Base-by-base conservation (phyloP, 2,113 vertebrate species). In the Micromys minutus region DNA sequence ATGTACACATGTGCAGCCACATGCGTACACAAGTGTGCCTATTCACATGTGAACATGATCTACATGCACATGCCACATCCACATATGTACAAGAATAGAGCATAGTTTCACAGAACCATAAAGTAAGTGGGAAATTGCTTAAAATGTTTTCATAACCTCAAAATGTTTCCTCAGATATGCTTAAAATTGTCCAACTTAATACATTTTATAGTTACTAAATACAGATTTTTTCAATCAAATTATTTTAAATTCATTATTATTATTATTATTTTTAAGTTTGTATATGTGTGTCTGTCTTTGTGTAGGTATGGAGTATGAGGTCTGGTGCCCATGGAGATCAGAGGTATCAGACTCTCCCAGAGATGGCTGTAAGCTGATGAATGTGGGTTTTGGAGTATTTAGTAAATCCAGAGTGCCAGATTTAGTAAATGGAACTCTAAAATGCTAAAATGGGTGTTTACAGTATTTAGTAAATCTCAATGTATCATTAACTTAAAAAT, bases 41-140 rank as follows among this genome's bases (percentile, higher is more conserved):
- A 15, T 59, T 21, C n/a, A 59, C 79, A 59, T 12, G 4, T 59
- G 50, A n/a, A 13, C 55, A 39, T 39, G 34, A 81, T 5, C 57
- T 34, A 81, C 55, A 81, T n/a, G 9, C 16, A n/a, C 34, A 24
- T 24, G 24, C 50, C 29, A 4, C 10, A 39, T 13, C 19, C 21
- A 15, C 6, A 39, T 24, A 59, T 2, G 24, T 55, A 59, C 19
- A 84, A 63, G 42, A n/a, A 36, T 11, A 24, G 19, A 92, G n/a
- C 79, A 63, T 50, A 63, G 55, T 92, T 77, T 71, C 75, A 63
- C 87, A 24, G 81, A 92, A 90, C 69, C 36, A 69, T 50, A n/a
- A 87, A 92, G 83, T n/a, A 95, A 86, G 29, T 36, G 16, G 19
- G 75, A 87, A 85, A 83, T 76, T 80, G 76, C n/a, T 5, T 94